Percentiles rank a stretch among this genome's conserved stretches.
Conservation (phyloP, 2,113 vertebrate species). For the Campylomormyrus numenius region DNA sequence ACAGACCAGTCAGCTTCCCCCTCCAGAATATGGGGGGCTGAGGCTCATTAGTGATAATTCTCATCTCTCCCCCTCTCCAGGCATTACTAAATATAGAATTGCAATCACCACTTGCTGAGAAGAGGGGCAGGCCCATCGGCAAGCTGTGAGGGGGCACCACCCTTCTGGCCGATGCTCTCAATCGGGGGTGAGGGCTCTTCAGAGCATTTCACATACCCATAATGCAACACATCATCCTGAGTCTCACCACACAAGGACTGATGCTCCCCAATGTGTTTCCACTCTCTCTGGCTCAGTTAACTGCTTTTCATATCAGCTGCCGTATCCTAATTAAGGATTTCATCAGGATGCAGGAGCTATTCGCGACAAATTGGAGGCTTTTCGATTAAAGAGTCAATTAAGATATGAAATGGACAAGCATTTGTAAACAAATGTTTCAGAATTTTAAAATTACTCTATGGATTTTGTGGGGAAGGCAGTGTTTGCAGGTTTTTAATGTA, state of each 20-base stretch:
- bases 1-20: not conserved
- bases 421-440: not conserved
- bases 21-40: too few relatives aligned
- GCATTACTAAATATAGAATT: conserved; percentile 17
- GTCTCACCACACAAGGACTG: not conserved
- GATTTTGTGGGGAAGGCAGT: not conserved
- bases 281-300: not conserved
- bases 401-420: not conserved
- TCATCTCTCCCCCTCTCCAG: not conserved
- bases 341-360: not conserved
- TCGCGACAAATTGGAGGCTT: not conserved
- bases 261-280: not conserved
- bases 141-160: not conserved
- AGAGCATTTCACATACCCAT: not conserved
- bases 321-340: not conserved
- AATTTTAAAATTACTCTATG: not conserved
- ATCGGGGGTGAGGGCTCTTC: not conserved
- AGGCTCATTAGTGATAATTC: conserved; percentile 22
- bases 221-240: not conserved
- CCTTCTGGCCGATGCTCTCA: not conserved
- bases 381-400: not conserved
- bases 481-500: not conserved
- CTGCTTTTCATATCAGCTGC: not conserved
- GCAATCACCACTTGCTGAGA: not conserved
- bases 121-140: not conserved